Evolutionary conservation across 23 tunicate species (phyloP), one percentile per base, ranked within the genome.

Genomic region (Botrylloides violaceus): DNA sequence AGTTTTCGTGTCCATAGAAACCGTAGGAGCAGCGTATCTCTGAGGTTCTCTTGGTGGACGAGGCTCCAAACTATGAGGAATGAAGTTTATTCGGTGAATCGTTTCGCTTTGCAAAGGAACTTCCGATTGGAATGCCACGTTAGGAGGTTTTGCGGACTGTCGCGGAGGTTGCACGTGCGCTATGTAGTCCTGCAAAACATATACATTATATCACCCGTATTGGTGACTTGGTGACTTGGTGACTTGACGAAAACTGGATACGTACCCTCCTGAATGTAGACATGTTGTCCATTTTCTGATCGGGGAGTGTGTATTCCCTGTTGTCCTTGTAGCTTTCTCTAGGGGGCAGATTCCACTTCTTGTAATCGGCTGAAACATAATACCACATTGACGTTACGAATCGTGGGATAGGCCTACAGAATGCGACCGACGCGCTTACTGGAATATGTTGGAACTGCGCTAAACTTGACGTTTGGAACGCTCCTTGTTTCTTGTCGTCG

Each of bases 241-340:
- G n/a, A n/a, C n/a, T n/a, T n/a, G n/a, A n/a, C n/a, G n/a, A n/a
- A n/a, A n/a, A n/a, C n/a, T n/a, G n/a, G n/a, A n/a, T n/a, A n/a
- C n/a, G n/a, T 36, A 87, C 95, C 66, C 78, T 73, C 56, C 83
- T 84, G 38, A 80, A 87, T 2, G 95, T 87, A 38, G 95, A 87
- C 3, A 78, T 62, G 47, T 71, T 36, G 36, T 87, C 95, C 95
- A 87, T 87, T 53, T 80, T 80, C 19, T 81, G 81, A 2, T 36
- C 75, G 24, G 95, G 95, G 55, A 73, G 71, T 59, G 49, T 76
- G 64, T 80, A 87, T 33, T 76, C 76, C 5, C 71, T 35, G 21
- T 87, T 78, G 2, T 81, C 87, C 4, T 81, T 71, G 21, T 59
- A 65, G 61, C 78, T 76, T 6, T 60, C 82, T 7, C 95, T 81